Base-by-base conservation (phyloP, 2,113 vertebrate species). In the Varanus komodoensis region DNA sequence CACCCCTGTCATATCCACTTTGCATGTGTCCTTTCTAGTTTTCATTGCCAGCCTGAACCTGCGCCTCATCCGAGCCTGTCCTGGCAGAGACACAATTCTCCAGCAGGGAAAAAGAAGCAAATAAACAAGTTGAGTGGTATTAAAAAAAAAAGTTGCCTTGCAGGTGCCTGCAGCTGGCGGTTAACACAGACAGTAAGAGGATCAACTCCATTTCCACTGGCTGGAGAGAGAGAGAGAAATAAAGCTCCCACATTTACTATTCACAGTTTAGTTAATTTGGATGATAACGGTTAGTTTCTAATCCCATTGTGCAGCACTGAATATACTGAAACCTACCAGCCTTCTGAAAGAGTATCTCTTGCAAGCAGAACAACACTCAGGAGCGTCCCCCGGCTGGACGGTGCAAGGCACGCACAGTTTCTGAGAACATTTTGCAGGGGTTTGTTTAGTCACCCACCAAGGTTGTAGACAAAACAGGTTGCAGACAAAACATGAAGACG, bases 151-250 rank as follows among this genome's bases (percentile, higher is more conserved):
- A 89, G 84, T 88, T 89, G 93, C 91, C 89, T 92, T 12, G 44
- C 96, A 95, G 95, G 92, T 96, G 97, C 95, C 95, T 95, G 97
- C 97, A 97, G 98, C 98, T 98, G 98, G 97, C 96, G 84, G 97
- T 97, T 97, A 97, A 97, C 97, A 96, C 96, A 95, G 85, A 89
- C 96, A 78, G 95, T 97, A 97, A 97, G 97, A 97, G 97, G 97
- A 97, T 97, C 97, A 97, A 95, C 95, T 94, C 95, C 94, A 79
- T 57, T 94, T 93, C 94, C 25, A 87, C 87, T 79, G 88, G 95
- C 44, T 89, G 93, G 77, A 93, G 93, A 67, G 54, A 14, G 57
- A 71, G 89, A 29, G 64, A 17, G 67, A 88, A 44, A 89, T 91
- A 95, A 93, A 92, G 86, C 86, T 64, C 61, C 48, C 85, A 87